Conservation (phyloP, 2,113 vertebrate species). For the Etia nguti region DNA sequence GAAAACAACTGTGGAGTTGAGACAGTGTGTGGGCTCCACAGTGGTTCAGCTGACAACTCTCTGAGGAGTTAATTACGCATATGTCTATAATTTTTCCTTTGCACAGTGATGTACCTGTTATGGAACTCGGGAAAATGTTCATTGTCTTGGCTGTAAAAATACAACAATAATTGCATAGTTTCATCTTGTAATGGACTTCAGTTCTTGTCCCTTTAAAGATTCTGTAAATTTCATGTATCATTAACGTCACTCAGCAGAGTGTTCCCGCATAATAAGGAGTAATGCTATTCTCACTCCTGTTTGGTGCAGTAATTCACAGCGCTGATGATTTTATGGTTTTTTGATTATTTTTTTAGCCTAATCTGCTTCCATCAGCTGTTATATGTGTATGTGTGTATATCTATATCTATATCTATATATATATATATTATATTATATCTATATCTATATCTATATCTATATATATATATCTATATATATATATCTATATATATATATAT, state of each 20-base stretch:
- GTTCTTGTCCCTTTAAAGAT: not conserved
- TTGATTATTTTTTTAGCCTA: not conserved
- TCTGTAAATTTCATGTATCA: not conserved
- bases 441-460: too few species aligned
- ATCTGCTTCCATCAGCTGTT: not conserved
- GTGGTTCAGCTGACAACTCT: constrained; percentile 11
- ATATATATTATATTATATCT: too few species aligned
- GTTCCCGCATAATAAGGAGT: not conserved
- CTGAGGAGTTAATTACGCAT: constrained; percentile 34
- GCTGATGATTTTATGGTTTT: not conserved
- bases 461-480: too few species aligned
- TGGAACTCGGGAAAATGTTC: not conserved
- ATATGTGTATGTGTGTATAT: too few species aligned
- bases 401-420: too few species aligned
- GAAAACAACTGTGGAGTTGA: not conserved
- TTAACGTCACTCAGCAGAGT: not conserved
- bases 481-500: too few species aligned
- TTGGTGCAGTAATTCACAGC: not conserved
- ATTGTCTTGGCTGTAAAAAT: not conserved
- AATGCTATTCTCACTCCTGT: not conserved
- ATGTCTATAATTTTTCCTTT: constrained; percentile 4
- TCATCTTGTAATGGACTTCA: not conserved
- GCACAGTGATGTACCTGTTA: not conserved
- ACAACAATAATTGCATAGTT: constrained; percentile 3
- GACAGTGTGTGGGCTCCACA: constrained; percentile 15